A percentile compares a stretch with the other conserved stretches of the same genome.
Evolutionary conservation across 2,888 invertebrate genomes (phyloP).

Genomic region (Hyalella azteca): DNA sequence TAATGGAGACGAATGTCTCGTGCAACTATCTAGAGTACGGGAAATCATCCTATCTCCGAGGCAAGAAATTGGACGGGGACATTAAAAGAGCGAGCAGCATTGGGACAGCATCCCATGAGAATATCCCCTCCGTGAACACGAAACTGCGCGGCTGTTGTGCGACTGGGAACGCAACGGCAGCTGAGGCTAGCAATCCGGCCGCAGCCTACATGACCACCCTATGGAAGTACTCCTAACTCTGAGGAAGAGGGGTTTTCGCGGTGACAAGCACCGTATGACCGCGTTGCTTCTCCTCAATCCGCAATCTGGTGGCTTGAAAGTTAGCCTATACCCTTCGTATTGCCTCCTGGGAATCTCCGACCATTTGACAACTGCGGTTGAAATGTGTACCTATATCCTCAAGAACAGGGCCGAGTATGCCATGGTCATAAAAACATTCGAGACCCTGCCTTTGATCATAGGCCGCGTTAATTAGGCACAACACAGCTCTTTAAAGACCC

Average conservation of each 20-base stretch:
- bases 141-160: not conserved
- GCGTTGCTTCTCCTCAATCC: not conserved
- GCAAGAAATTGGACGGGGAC: not conserved
- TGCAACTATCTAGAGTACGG: not conserved
- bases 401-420: not conserved
- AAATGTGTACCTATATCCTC: not conserved
- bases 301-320: not conserved
- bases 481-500: not conserved
- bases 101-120: not conserved
- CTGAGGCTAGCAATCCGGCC: not conserved
- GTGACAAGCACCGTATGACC: not conserved
- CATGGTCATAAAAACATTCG: no score
- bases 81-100: not conserved
- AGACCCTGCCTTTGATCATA: not conserved
- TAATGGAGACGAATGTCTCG: not conserved
- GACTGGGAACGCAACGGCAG: not conserved
- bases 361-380: not conserved
- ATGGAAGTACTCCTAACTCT: not conserved
- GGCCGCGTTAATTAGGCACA: not conserved
- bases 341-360: not conserved
- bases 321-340: not conserved
- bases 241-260: not conserved
- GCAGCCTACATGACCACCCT: not conserved
- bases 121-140: not conserved
- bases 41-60: not conserved